Conservation (phyloP, 2,797 vertebrate species). For the Microctenopoma lineatum region DNA sequence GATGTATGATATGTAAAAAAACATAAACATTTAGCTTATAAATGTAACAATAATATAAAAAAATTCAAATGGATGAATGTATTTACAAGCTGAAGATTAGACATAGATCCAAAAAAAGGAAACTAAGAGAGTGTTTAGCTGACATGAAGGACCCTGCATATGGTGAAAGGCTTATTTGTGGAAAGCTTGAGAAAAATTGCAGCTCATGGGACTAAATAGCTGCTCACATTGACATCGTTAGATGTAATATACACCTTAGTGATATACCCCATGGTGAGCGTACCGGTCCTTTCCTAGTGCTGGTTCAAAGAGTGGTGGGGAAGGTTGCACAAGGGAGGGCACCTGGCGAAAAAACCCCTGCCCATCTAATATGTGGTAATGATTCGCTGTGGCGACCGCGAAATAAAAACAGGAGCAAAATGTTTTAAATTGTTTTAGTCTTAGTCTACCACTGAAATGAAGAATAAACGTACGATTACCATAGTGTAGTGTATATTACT, state of each 20-base stretch:
- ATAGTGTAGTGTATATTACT: background rate
- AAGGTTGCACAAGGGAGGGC: too few species aligned
- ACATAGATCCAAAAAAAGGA: constrained; percentile 27
- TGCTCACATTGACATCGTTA: constrained; percentile 4
- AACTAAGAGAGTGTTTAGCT: background rate
- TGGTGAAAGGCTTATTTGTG: constrained; percentile 14
- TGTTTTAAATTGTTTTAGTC: too few species aligned
- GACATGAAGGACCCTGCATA: background rate
- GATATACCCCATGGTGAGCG: too few species aligned
- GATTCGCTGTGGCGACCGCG: too few species aligned
- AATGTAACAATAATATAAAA: constrained; percentile 28
- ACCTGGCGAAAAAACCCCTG: too few species aligned
- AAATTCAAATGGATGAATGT: constrained; percentile 47
- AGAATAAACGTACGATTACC: too few species aligned
- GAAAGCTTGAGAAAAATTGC: background rate
- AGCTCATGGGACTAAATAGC: background rate
- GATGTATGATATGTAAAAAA: constrained; percentile 33
- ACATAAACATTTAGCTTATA: constrained; percentile 38
- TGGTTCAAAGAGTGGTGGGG: too few species aligned
- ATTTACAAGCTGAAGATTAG: constrained; percentile 20
- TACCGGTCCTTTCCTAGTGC: too few species aligned
- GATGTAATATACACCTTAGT: background rate
- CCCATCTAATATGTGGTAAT: too few species aligned
- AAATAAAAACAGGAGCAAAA: too few species aligned
- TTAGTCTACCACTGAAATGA: background rate